Conservation (phyloP, 1,140 invertebrate species). For the Drosophila repletoides region DNA sequence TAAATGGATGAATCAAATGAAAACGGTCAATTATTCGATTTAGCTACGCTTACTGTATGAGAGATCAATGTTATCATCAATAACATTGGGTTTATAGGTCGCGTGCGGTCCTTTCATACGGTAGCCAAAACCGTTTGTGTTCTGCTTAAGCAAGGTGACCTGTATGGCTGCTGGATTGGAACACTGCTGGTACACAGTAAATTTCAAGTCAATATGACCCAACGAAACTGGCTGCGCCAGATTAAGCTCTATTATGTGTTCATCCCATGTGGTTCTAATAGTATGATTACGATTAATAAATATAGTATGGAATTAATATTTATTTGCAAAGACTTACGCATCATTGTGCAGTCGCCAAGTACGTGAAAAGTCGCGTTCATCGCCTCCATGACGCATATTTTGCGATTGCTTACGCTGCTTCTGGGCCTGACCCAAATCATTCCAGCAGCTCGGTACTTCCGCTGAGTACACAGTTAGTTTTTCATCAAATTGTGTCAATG, state of each 20-base stretch:
- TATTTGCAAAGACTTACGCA: conserved; percentile 83
- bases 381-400: conserved; percentile 89
- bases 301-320: neutral
- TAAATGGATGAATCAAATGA: neutral
- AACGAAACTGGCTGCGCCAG: conserved; percentile 89
- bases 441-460: conserved; percentile 96
- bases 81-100: conserved; percentile 68
- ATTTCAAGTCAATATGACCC: conserved; percentile 94
- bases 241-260: conserved; percentile 94
- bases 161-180: conserved; percentile 86
- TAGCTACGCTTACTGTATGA: conserved; percentile 68
- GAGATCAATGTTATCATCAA: conserved; percentile 86
- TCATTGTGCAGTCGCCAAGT: conserved; percentile 94
- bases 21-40: neutral
- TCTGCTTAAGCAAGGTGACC: conserved; percentile 93
- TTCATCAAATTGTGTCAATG: conserved; percentile 86
- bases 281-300: neutral
- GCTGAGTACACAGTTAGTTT: conserved; percentile 87
- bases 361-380: conserved; percentile 90
- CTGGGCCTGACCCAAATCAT: conserved; percentile 94
- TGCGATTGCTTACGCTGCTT: conserved; percentile 92
- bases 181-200: conserved; percentile 90
- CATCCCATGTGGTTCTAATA: conserved; percentile 91
- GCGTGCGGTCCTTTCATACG: conserved; percentile 81
- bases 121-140: conserved; percentile 88